phyloP scores from a whole-genome alignment of 2,888 invertebrate genomes.

The Caenorhabditis sp. region DNA sequence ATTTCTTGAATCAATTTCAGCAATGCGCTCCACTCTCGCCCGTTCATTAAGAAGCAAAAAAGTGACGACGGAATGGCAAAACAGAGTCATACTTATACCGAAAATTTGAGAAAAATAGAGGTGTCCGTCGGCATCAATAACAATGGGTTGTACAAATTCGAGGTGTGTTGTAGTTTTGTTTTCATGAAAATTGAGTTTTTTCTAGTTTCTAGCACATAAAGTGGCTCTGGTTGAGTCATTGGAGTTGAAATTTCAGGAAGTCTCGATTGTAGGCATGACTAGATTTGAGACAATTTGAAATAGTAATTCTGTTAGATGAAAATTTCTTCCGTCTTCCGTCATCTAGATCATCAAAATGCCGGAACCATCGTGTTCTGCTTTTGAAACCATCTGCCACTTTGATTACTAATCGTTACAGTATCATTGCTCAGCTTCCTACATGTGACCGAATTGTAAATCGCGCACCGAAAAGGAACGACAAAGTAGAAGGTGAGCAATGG shows the following conservation, averaged over 20 bases:
- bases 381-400: not conserved
- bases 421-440: not conserved
- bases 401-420: not conserved
- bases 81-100: too few species aligned
- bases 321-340: too few species aligned
- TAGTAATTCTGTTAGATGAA: too few species aligned
- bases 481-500: slow-evolving; percentile 49
- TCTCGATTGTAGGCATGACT: too few species aligned
- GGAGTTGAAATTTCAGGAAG: not conserved
- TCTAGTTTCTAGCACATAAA: not conserved
- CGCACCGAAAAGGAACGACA: slow-evolving; percentile 39
- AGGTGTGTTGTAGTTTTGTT: not conserved
- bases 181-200: not conserved
- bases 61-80: too few species aligned
- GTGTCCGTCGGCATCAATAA: not conserved
- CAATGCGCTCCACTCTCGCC: slow-evolving; percentile 2
- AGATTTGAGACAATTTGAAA: too few species aligned
- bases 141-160: not conserved
- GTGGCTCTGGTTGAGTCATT: not conserved
- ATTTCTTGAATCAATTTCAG: slow-evolving; percentile 2
- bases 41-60: not conserved
- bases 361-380: not conserved
- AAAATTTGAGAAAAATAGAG: too few species aligned
- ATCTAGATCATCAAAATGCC: not conserved
- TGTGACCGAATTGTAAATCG: slow-evolving; percentile 7